A percentile compares a stretch with the other conserved stretches of the same genome.
Evolutionary conservation across 2,113 vertebrate species (phyloP).

Genomic region (Picathartes gymnocephalus): DNA sequence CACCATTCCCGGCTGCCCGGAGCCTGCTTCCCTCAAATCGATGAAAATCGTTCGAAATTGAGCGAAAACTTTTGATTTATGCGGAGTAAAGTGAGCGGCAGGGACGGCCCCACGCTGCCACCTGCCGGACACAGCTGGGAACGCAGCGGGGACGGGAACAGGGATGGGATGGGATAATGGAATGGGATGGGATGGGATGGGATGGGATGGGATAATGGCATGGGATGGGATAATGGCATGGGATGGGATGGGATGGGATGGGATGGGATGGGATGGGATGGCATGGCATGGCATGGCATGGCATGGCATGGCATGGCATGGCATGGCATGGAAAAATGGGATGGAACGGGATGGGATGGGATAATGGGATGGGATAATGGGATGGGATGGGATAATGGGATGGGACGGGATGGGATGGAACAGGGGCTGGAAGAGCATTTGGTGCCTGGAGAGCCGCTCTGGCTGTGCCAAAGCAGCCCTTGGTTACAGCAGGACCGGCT

Average conservation of each 20-base stretch:
- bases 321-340: no score
- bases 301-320: no score
- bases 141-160: not conserved
- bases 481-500: no score
- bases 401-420: no score
- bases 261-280: not conserved
- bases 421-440: fast-evolving
- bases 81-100: fast-evolving
- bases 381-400: not conserved
- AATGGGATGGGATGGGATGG: not conserved
- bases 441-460: not conserved
- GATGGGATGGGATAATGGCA: not conserved
- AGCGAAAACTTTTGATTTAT: not conserved
- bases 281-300: not conserved
- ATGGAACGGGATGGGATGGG: fast-evolving
- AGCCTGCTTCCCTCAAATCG: not conserved
- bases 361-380: fast-evolving
- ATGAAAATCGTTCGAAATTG: not conserved
- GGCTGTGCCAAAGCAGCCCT: fast-evolving
- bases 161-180: not conserved
- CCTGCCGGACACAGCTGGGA: not conserved
- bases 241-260: not conserved
- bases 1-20: not conserved
- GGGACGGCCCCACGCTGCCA: not conserved
- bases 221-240: no score